phyloP scores from a whole-genome alignment of 2,113 vertebrate genomes.

The Gopherus flavomarginatus region DNA sequence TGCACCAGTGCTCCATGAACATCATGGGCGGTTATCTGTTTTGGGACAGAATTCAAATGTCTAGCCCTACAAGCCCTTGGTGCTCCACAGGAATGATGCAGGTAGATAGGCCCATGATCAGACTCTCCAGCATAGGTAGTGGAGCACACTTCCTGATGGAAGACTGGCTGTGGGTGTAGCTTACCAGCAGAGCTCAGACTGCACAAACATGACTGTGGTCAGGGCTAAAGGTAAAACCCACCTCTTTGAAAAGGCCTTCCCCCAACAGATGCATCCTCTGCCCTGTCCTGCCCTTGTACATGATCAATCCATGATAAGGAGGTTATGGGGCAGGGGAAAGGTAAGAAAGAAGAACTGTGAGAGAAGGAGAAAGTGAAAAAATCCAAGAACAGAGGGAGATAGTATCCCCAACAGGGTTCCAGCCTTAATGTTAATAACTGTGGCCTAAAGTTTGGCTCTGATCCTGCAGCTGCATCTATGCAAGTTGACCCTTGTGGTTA shows the following conservation, averaged over 20 bases:
- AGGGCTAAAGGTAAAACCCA: not conserved
- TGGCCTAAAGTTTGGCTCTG: not conserved
- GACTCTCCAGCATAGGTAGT: not conserved
- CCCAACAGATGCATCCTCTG: not conserved
- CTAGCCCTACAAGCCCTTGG: not conserved
- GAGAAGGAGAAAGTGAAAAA: not conserved
- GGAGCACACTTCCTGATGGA: not conserved
- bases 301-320: not conserved
- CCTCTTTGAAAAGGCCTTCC: not conserved
- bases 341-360: not conserved
- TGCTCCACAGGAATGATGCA: not conserved
- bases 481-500: not conserved
- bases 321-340: not conserved
- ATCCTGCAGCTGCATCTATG: not conserved
- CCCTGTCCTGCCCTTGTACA: not conserved
- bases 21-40: not conserved
- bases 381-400: not conserved
- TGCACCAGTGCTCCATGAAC: not conserved
- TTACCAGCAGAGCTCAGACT: not conserved
- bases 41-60: not conserved
- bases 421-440: not conserved
- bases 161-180: not conserved
- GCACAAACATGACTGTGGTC: not conserved
- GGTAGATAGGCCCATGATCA: not conserved
- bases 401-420: not conserved